Percentiles rank a stretch among this genome's conserved stretches.
phyloP scores from a whole-genome alignment of 2,113 vertebrate species.

The Cairina moschata region DNA sequence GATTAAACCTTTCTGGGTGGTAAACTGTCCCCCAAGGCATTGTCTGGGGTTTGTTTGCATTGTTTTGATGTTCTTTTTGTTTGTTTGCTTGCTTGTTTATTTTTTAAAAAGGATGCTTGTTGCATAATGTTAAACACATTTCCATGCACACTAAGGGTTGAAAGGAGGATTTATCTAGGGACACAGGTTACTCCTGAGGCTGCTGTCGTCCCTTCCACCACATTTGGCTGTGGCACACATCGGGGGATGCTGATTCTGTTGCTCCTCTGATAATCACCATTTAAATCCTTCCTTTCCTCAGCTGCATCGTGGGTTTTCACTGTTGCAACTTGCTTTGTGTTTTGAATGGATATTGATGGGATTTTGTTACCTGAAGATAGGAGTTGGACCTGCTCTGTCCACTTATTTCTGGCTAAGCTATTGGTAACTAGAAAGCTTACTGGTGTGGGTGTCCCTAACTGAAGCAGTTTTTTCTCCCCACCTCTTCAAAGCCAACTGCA shows the following conservation, averaged over 20 bases:
- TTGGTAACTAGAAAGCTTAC: neutral
- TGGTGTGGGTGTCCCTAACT: neutral
- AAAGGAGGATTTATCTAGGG: neutral
- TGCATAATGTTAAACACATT: neutral
- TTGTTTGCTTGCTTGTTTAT: too few species aligned
- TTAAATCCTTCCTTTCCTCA: neutral
- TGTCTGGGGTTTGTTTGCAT: neutral
- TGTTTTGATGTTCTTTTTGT: neutral
- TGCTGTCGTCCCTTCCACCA: neutral
- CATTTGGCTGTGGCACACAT: neutral
- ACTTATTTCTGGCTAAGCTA: neutral
- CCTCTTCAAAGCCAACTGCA: neutral
- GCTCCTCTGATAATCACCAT: neutral
- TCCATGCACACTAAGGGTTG: neutral
- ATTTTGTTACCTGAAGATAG: neutral
- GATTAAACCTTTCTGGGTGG: neutral
- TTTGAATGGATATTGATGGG: neutral
- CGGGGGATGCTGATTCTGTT: neutral
- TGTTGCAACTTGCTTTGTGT: neutral
- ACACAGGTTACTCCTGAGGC: neutral
- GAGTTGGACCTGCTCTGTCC: neutral
- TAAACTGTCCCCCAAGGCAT: neutral
- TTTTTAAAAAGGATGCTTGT: too few species aligned
- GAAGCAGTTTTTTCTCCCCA: neutral
- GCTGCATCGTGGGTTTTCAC: accelerated